Evolutionary conservation across 2,888 invertebrate genomes (phyloP).

Genomic region (Dolichopus griseipennis): DNA sequence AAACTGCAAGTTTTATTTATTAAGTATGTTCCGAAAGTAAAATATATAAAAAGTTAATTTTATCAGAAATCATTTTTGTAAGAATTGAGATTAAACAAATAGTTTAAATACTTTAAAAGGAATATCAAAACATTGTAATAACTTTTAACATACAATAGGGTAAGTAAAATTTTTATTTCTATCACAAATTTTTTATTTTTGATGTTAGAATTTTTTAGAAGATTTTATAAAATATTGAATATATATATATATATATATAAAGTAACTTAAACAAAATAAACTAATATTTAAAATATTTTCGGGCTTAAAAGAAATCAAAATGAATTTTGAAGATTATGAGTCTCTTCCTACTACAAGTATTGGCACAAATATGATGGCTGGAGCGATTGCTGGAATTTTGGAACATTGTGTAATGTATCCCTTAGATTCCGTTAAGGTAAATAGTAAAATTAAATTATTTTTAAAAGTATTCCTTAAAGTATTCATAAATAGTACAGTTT

Average conservation of each 20-base stretch:
- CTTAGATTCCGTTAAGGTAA: constrained; percentile 97
- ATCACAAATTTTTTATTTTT: no score
- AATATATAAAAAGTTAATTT: not conserved
- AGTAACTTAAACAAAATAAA: no score
- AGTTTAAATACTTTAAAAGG: not conserved
- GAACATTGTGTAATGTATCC: constrained; percentile 99
- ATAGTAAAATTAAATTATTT: constrained; percentile 17
- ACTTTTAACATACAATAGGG: not conserved
- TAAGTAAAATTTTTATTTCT: no score
- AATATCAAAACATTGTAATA: not conserved
- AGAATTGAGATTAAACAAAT: not conserved
- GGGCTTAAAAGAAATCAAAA: constrained; percentile 31
- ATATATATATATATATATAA: no score
- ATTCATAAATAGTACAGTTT: not conserved
- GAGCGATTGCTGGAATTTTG: constrained; percentile 93
- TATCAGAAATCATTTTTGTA: not conserved
- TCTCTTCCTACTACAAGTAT: constrained; percentile 79
- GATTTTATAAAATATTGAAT: no score
- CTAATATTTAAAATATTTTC: not conserved
- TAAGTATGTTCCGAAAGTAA: not conserved
- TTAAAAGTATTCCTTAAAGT: constrained; percentile 22
- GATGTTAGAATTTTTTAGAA: no score
- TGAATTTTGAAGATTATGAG: constrained; percentile 93
- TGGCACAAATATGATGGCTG: constrained; percentile 86
- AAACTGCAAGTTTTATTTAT: not conserved